Conservation (phyloP, 2,113 vertebrate species). For the Pangasianodon hypophthalmus region DNA sequence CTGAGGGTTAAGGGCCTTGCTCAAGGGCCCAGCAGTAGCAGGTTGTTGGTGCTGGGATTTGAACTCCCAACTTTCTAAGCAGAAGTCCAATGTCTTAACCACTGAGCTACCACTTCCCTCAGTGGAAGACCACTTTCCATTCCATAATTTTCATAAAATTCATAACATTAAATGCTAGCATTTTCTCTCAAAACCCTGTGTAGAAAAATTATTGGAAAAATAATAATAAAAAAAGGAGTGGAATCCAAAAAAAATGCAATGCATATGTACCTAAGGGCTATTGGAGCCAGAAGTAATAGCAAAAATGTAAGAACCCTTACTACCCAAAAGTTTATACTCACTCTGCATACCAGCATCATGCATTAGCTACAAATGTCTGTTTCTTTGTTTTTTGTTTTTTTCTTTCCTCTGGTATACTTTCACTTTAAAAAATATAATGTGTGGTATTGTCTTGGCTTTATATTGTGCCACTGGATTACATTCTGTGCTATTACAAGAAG, state of each 20-base stretch:
- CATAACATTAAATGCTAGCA: neutral
- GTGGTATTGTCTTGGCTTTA: neutral
- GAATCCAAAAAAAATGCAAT: neutral
- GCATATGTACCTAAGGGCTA: neutral
- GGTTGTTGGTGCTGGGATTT: too few species aligned
- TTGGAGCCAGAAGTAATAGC: neutral
- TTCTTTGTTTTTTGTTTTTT: too few species aligned
- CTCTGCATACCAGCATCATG: neutral
- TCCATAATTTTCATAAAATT: neutral
- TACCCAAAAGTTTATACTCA: neutral
- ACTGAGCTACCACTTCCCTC: too few species aligned
- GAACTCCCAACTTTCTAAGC: too few species aligned
- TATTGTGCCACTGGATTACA: neutral
- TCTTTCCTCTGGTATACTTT: too few species aligned
- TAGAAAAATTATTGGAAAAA: neutral
- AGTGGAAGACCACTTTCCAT: neutral
- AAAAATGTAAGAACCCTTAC: neutral
- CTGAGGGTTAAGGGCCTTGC: too few species aligned
- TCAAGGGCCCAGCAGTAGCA: too few species aligned
- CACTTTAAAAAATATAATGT: neutral
- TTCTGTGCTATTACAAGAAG: too few species aligned
- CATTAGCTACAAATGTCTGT: too few species aligned
- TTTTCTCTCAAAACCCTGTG: neutral
- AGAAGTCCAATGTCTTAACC: too few species aligned
- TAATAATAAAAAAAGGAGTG: neutral